Conservation (phyloP, 2,797 vertebrate genomes). For the Tragopan temminckii region DNA sequence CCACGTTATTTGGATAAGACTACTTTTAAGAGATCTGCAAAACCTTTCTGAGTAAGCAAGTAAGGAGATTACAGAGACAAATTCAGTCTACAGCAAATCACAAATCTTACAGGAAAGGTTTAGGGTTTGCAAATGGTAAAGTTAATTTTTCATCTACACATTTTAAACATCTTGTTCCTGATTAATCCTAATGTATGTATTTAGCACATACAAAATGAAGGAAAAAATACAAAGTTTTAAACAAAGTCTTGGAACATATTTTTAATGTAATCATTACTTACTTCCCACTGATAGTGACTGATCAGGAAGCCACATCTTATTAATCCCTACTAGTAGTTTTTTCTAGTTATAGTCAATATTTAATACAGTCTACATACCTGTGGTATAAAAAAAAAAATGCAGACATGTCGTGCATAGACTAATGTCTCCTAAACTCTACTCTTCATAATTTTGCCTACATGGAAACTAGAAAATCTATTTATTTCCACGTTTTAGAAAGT, state of each 20-base stretch:
- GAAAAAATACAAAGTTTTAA: neutral
- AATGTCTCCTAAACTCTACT: neutral
- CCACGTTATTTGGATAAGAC: neutral
- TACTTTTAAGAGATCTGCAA: neutral
- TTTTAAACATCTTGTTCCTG: neutral
- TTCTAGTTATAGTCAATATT: neutral
- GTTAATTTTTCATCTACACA: neutral
- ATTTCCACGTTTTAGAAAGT: neutral
- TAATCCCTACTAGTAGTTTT: neutral
- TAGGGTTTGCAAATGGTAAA: neutral
- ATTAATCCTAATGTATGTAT: neutral
- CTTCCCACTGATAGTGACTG: neutral
- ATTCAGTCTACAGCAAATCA: neutral
- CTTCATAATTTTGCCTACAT: neutral
- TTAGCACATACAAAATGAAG: neutral
- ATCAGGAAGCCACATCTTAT: neutral
- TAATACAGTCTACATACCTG: neutral
- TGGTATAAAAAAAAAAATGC: neutral
- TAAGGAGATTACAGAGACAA: neutral
- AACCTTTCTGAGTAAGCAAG: neutral
- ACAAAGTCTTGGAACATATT: neutral
- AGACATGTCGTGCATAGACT: fast-evolving
- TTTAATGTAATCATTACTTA: neutral
- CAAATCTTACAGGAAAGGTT: neutral
- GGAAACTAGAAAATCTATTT: neutral